Conservation (phyloP, 1,140 invertebrate genomes). For the Venturia canescens region DNA sequence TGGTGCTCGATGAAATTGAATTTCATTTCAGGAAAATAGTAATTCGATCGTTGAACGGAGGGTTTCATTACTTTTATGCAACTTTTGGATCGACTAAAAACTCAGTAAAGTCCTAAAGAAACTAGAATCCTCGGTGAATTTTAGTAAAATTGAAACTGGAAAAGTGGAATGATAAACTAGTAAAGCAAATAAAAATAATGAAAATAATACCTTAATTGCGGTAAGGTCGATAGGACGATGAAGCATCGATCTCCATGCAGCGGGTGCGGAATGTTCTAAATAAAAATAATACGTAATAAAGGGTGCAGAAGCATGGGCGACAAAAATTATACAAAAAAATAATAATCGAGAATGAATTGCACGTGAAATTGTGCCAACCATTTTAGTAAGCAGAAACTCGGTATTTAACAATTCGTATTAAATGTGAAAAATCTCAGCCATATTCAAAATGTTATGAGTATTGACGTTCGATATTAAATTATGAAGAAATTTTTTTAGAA, state of each 20-base stretch:
- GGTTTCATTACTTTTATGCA: too few species aligned
- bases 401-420: too few species aligned
- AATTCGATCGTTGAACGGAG: too few species aligned
- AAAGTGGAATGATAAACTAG: not conserved
- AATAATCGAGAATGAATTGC: slow-evolving; percentile 49
- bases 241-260: slow-evolving; percentile 75
- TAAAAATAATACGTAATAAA: slow-evolving; percentile 73
- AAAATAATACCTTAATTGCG: slow-evolving; percentile 65
- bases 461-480: too few species aligned
- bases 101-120: too few species aligned
- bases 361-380: not conserved
- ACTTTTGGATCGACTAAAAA: too few species aligned
- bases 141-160: not conserved
- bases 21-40: too few species aligned
- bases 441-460: too few species aligned
- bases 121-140: not conserved
- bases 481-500: too few species aligned
- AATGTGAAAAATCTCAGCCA: too few species aligned
- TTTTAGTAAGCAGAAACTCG: slow-evolving; percentile 30
- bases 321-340: slow-evolving; percentile 47
- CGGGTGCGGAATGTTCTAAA: slow-evolving; percentile 74
- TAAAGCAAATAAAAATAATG: slow-evolving; percentile 59
- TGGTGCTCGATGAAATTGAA: too few species aligned
- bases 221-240: slow-evolving; percentile 73
- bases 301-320: slow-evolving; percentile 33